phyloP scores from a whole-genome alignment of 2,888 invertebrate species.

The Epistrophe grossulariae region DNA sequence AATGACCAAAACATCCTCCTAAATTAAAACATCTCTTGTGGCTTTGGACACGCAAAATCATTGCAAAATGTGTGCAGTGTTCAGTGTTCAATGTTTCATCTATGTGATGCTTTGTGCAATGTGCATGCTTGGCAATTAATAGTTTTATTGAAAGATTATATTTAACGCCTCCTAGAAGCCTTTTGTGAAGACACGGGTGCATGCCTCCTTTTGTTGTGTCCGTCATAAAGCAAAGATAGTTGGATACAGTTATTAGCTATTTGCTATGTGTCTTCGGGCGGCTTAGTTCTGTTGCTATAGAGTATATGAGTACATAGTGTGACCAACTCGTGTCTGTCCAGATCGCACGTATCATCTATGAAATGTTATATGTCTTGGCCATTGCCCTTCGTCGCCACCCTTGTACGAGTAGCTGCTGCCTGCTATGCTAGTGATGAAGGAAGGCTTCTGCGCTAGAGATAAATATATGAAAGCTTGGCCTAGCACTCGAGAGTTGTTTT shows the following conservation, averaged over 20 bases:
- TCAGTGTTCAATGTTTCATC: neutral
- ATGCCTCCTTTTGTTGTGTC: constrained; percentile 37
- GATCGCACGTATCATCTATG: constrained; percentile 75
- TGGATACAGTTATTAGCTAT: constrained; percentile 71
- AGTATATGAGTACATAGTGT: constrained; percentile 47
- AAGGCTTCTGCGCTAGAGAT: neutral
- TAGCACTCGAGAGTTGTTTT: constrained; percentile 36
- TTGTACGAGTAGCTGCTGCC: constrained; percentile 45
- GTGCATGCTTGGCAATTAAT: constrained; percentile 70
- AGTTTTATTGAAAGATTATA: constrained; percentile 73
- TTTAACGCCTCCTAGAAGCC: constrained; percentile 64
- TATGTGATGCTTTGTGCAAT: neutral
- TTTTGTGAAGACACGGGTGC: constrained; percentile 19
- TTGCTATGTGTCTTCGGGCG: constrained; percentile 45
- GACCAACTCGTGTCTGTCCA: constrained; percentile 72
- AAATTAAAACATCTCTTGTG: constrained; percentile 76
- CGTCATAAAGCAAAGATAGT: constrained; percentile 12
- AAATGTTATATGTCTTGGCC: constrained; percentile 70
- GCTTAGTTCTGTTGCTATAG: constrained; percentile 20
- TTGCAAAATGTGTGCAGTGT: constrained; percentile 19
- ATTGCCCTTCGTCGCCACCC: constrained; percentile 72
- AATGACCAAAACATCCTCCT: constrained; percentile 68
- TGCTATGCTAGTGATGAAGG: neutral
- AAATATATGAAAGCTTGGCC: constrained; percentile 9
- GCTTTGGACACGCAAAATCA: constrained; percentile 70